phyloP scores from a whole-genome alignment of 1,140 invertebrate species.

The Hetaerina americana region DNA sequence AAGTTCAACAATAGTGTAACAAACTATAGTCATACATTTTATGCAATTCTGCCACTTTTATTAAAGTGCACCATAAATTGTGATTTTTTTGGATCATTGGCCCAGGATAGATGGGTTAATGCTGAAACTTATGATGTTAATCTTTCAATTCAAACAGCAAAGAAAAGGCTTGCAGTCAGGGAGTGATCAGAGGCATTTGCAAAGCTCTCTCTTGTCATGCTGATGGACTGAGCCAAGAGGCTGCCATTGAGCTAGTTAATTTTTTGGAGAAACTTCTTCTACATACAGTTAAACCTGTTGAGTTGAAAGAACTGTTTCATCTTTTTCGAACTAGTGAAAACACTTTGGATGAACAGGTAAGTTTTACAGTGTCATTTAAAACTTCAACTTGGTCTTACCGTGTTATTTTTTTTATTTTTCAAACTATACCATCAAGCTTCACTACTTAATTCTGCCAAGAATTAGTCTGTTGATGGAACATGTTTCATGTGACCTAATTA shows the following conservation, averaged over 20 bases:
- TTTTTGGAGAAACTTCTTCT: conserved; percentile 41
- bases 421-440: too few species aligned
- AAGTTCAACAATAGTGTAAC: too few species aligned
- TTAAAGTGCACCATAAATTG: too few species aligned
- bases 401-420: too few species aligned
- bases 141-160: conserved; percentile 10
- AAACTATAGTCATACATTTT: too few species aligned
- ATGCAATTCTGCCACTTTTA: too few species aligned
- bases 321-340: conserved; percentile 28
- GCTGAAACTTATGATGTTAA: conserved; percentile 16
- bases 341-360: conserved; percentile 20
- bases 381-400: too few species aligned
- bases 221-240: conserved; percentile 19
- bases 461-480: too few species aligned
- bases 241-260: conserved; percentile 36
- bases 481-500: too few species aligned
- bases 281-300: conserved; percentile 39
- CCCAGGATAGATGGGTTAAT: conserved; percentile 17
- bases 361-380: too few species aligned
- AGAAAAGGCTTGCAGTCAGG: conserved; percentile 16
- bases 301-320: conserved; percentile 39
- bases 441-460: too few species aligned
- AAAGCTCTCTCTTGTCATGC: conserved; percentile 24
- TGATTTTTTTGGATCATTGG: too few species aligned
- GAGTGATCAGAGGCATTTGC: conserved; percentile 30